phyloP scores from a whole-genome alignment of 2,797 vertebrate species.

The Xyrichtys novacula region DNA sequence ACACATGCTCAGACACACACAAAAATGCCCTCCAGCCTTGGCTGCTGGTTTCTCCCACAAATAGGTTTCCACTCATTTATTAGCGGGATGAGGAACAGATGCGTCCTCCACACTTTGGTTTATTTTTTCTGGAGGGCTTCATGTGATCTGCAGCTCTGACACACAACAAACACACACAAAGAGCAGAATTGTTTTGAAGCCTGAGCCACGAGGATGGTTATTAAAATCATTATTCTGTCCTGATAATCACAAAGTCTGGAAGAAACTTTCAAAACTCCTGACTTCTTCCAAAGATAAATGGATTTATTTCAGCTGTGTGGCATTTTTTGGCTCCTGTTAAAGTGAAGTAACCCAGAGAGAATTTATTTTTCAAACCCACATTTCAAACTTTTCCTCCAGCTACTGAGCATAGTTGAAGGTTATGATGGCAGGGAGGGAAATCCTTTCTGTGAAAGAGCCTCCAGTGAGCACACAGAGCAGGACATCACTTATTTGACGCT shows the following conservation, averaged over 20 bases:
- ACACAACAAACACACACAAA: neutral
- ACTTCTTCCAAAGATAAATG: too few relatives aligned
- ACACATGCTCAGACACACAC: neutral
- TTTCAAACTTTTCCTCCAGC: neutral
- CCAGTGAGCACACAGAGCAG: neutral
- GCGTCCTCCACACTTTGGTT: neutral
- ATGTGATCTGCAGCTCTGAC: neutral
- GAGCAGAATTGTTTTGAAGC: neutral
- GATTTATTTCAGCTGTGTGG: neutral
- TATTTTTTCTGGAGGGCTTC: slow-evolving; percentile 4
- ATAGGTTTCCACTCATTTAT: slow-evolving; percentile 41
- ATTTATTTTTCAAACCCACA: too few relatives aligned
- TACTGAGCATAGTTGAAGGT: neutral
- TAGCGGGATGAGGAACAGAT: slow-evolving; percentile 37
- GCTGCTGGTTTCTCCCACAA: slow-evolving; percentile 20
- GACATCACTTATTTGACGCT: neutral
- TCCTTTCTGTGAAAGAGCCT: neutral
- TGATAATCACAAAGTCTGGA: neutral
- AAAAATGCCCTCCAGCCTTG: neutral
- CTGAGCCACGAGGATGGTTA: neutral
- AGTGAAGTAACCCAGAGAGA: neutral
- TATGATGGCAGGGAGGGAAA: neutral
- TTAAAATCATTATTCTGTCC: too few relatives aligned
- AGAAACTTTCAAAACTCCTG: neutral
- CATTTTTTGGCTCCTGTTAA: neutral